phyloP scores from a whole-genome alignment of 2,797 vertebrate genomes.

The Melopsittacus undulatus region DNA sequence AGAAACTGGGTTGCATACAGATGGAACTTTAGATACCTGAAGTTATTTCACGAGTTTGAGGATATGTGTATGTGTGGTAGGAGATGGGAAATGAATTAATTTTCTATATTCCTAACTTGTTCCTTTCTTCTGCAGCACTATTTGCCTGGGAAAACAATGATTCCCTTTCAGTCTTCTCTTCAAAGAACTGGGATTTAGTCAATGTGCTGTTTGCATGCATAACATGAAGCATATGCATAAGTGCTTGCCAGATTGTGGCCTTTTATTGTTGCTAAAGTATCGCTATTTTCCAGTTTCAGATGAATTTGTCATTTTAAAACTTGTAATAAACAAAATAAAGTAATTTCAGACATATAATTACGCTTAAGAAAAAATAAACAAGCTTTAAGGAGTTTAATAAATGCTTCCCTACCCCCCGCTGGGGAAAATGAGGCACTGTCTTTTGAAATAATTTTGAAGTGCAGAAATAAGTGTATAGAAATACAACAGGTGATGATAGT shows the following conservation, averaged over 20 bases:
- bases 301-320: slow-evolving; percentile 56
- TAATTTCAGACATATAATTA: background rate
- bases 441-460: background rate
- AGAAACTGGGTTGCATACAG: background rate
- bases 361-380: slow-evolving; percentile 29
- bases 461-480: background rate
- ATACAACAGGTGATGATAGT: background rate
- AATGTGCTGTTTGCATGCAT: slow-evolving; percentile 61
- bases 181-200: slow-evolving; percentile 32
- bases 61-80: background rate
- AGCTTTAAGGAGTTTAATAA: slow-evolving; percentile 1
- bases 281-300: slow-evolving; percentile 47
- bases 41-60: background rate
- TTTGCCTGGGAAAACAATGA: slow-evolving; percentile 51
- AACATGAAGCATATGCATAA: slow-evolving; percentile 51
- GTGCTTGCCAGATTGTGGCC: slow-evolving; percentile 19
- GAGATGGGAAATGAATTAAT: slow-evolving; percentile 39
- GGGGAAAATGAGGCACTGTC: background rate
- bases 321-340: slow-evolving; percentile 32
- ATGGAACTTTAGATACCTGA: background rate
- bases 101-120: slow-evolving; percentile 49
- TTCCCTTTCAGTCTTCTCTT: slow-evolving; percentile 46
- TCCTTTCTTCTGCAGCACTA: slow-evolving; percentile 25
- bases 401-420: background rate
- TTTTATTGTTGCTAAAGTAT: slow-evolving; percentile 41